These are phyloP conservation scores for Acrobasis consociella DNA, from an alignment of 2,888 invertebrate genomes.

Conservation along the genomic window DNA sequence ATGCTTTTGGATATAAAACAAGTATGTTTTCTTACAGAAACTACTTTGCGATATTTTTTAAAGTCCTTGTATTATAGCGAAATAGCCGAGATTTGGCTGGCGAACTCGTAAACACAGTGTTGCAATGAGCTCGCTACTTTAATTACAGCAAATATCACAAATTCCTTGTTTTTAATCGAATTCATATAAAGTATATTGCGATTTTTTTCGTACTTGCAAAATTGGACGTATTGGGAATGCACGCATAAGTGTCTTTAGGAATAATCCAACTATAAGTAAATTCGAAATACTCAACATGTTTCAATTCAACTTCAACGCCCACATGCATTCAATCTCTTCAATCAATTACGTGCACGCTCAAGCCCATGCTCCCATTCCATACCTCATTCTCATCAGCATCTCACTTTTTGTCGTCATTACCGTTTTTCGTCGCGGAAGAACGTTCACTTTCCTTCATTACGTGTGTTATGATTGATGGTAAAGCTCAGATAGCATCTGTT, in stretches of 20 bases:
- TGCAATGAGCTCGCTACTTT: no score
- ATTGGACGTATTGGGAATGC: background rate
- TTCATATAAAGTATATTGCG: no score
- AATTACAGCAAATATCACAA: no score
- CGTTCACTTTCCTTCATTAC: constrained; percentile 23
- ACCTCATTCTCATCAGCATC: constrained; percentile 14
- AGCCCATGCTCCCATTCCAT: constrained; percentile 8
- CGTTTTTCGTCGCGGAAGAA: constrained; percentile 28
- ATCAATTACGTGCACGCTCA: background rate
- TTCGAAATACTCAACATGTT: background rate
- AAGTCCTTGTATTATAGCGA: no score
- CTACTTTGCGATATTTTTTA: no score
- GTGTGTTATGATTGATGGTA: constrained; percentile 21
- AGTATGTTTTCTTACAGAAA: no score
- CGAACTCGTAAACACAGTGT: no score
- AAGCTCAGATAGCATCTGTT: constrained; percentile 14
- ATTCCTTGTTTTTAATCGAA: no score
- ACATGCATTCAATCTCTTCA: constrained; percentile 7
- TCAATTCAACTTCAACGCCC: constrained; percentile 3
- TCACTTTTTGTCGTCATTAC: constrained; percentile 25
- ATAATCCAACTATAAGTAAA: background rate
- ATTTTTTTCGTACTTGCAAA: no score
- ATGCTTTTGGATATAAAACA: no score
- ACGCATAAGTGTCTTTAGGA: no score
- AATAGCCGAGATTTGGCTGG: no score